Conservation (phyloP, 2,797 vertebrate species). For the Periparus ater region DNA sequence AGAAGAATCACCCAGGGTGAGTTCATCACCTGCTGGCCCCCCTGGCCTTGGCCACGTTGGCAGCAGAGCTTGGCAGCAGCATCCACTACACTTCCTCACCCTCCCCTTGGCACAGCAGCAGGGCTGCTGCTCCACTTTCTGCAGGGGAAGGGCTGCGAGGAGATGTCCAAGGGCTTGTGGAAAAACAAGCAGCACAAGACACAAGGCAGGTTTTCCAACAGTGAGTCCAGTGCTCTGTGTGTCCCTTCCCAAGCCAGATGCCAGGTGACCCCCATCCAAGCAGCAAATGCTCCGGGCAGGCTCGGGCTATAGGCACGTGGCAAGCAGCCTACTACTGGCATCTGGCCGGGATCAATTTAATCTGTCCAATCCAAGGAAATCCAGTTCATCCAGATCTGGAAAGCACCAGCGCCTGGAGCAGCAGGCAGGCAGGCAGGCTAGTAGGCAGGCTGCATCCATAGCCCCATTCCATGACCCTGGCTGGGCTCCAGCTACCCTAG, state of each 20-base stretch:
- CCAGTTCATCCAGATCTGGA: neutral
- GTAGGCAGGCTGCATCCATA: neutral
- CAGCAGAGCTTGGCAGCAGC: neutral
- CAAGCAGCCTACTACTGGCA: neutral
- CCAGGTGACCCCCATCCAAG: neutral
- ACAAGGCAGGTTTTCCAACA: neutral
- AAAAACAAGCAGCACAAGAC: neutral
- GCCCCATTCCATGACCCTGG: neutral
- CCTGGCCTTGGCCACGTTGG: neutral
- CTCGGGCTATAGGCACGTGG: fast-evolving
- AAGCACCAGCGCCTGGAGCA: neutral
- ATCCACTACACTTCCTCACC: neutral
- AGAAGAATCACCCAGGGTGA: neutral
- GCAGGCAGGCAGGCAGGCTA: neutral
- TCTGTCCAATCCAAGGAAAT: neutral
- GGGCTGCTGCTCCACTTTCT: neutral
- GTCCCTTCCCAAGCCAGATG: neutral
- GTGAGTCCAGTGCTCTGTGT: neutral
- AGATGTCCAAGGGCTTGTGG: neutral
- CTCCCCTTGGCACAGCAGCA: neutral
- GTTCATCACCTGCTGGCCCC: neutral
- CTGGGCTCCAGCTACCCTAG: neutral
- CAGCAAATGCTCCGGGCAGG: neutral
- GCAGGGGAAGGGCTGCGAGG: neutral
- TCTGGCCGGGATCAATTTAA: neutral